Percentiles rank a stretch among this genome's conserved stretches.
phyloP scores from a whole-genome alignment of 2,888 invertebrate species.

The Oeneis ivallda region DNA sequence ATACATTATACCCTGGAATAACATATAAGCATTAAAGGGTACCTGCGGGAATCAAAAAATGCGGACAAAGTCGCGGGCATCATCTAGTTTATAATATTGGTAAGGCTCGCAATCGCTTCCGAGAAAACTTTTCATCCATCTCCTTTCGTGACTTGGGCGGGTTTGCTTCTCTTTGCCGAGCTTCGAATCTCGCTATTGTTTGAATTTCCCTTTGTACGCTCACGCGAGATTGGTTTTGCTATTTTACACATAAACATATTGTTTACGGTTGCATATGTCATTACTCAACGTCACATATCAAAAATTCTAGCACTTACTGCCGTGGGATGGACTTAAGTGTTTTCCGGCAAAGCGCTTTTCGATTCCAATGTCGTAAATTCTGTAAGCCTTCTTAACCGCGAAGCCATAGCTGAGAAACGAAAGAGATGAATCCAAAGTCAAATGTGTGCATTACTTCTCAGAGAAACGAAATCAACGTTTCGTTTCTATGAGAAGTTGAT shows the following conservation, averaged over 20 bases:
- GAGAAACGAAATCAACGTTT: too few relatives aligned
- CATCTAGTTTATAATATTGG: too few relatives aligned
- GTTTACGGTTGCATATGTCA: constrained; percentile 69
- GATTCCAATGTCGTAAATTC: constrained; percentile 33
- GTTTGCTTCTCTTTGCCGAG: constrained; percentile 41
- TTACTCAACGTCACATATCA: constrained; percentile 73
- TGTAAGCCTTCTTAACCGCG: too few relatives aligned
- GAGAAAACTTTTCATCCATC: constrained; percentile 43
- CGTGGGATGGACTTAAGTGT: constrained; percentile 61
- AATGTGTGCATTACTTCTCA: too few relatives aligned
- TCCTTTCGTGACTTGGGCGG: constrained; percentile 35
- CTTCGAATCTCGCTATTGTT: constrained; percentile 56
- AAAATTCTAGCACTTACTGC: constrained; percentile 61
- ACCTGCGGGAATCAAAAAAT: too few relatives aligned
- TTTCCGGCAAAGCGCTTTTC: constrained; percentile 53
- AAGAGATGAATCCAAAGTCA: too few relatives aligned
- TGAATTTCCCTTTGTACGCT: constrained; percentile 54
- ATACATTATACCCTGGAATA: too few relatives aligned
- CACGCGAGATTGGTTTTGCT: constrained; percentile 73
- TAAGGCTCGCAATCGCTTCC: constrained; percentile 34
- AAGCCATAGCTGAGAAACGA: too few relatives aligned
- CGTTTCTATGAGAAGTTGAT: too few relatives aligned
- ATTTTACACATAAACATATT: constrained; percentile 73
- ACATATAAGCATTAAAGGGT: too few relatives aligned
- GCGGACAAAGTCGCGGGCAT: too few relatives aligned